Evolutionary conservation across 2,797 vertebrate species (phyloP).

Genomic region (Acanthis flammea): DNA sequence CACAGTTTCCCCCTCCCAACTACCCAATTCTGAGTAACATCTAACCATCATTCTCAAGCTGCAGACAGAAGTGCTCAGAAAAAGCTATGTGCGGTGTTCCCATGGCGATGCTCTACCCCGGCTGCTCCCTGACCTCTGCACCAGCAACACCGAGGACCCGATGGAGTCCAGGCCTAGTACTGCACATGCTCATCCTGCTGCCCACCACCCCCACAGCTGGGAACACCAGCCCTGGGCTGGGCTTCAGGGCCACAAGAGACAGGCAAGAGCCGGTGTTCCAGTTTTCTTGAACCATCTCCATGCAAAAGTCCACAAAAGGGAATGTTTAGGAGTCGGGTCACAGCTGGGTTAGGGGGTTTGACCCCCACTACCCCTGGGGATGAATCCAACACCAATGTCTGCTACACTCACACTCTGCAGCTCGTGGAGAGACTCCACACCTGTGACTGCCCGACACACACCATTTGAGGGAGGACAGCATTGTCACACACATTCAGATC

Average conservation of each 20-base stretch:
- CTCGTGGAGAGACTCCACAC: rapidly evolving
- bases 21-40: background rate
- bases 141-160: rapidly evolving
- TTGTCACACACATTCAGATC: rapidly evolving
- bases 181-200: rapidly evolving
- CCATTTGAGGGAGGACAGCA: background rate
- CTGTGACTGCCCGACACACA: rapidly evolving
- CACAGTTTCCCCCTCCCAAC: background rate
- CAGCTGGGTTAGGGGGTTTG: rapidly evolving
- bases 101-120: background rate
- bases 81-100: background rate
- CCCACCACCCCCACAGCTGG: background rate
- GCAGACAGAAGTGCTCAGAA: background rate
- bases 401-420: rapidly evolving
- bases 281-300: background rate
- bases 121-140: background rate
- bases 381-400: background rate
- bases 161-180: background rate
- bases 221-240: rapidly evolving
- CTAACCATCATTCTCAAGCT: background rate
- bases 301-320: background rate
- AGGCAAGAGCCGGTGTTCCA: rapidly evolving
- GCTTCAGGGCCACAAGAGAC: background rate
- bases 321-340: rapidly evolving
- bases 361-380: rapidly evolving